Conservation (phyloP, 2,888 invertebrate genomes). For the Pelosia muscerda region DNA sequence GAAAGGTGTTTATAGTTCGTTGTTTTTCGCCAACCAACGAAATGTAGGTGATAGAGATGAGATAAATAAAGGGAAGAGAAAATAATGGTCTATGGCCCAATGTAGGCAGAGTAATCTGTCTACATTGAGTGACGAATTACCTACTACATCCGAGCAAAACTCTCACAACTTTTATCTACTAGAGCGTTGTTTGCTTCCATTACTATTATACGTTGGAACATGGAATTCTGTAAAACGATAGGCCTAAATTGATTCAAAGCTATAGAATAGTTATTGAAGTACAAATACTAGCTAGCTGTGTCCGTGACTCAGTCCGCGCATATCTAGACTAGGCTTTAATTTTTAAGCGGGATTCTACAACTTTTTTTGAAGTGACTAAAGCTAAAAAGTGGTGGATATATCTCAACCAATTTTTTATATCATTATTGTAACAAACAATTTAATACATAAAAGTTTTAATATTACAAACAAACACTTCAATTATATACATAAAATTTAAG, state of each 20-base stretch:
- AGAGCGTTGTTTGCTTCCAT: conserved; percentile 49
- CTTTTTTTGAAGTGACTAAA: too few relatives aligned
- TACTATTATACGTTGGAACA: conserved; percentile 25
- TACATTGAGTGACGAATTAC: conserved; percentile 63
- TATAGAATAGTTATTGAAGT: too few relatives aligned
- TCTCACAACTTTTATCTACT: conserved; percentile 52
- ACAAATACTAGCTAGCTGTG: too few relatives aligned
- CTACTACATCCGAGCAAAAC: conserved; percentile 49
- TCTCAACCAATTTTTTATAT: too few relatives aligned
- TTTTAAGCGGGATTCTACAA: too few relatives aligned
- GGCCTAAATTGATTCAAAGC: background rate
- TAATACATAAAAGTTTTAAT: too few relatives aligned
- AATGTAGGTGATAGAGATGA: conserved; percentile 34
- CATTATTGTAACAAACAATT: too few relatives aligned
- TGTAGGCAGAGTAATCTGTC: conserved; percentile 59
- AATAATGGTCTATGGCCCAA: conserved; percentile 45
- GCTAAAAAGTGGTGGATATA: too few relatives aligned
- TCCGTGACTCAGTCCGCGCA: too few relatives aligned
- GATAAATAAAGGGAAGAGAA: conserved; percentile 55
- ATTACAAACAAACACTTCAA: too few relatives aligned
- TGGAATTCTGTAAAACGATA: conserved; percentile 3
- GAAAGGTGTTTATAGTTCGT: conserved; percentile 23
- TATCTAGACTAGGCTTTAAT: too few relatives aligned
- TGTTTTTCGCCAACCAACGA: conserved; percentile 31
- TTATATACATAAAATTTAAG: too few relatives aligned